phyloP scores from a whole-genome alignment of 2,113 vertebrate genomes.

The Onychorhynchus coronatus region DNA sequence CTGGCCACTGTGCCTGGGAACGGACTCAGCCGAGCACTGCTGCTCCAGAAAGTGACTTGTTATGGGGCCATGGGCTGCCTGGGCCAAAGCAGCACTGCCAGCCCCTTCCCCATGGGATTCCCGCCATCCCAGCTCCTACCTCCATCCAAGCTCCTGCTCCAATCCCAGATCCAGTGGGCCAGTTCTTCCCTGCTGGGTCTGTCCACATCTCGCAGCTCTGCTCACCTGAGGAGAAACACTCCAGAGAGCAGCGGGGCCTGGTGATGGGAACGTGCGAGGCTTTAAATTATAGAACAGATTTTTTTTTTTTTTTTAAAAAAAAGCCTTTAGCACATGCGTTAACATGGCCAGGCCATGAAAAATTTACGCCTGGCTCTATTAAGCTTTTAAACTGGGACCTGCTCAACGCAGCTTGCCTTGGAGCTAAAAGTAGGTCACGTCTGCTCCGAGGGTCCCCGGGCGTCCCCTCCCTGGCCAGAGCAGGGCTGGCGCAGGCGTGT shows the following conservation, averaged over 20 bases:
- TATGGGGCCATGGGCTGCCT: not conserved
- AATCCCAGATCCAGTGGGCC: fast-evolving
- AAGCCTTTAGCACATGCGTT: conserved; percentile 51
- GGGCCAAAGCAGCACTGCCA: not conserved
- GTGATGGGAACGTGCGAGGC: not conserved
- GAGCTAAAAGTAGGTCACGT: conserved; percentile 58
- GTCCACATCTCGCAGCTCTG: not conserved
- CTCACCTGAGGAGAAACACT: conserved; percentile 17
- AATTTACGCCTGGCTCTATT: not conserved
- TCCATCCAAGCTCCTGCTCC: not conserved
- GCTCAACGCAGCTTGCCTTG: fast-evolving
- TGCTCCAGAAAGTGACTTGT: not conserved
- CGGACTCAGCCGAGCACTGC: fast-evolving
- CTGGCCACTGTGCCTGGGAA: conserved; percentile 8
- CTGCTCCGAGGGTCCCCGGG: not conserved
- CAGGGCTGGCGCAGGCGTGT: fast-evolving
- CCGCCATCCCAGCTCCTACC: not conserved
- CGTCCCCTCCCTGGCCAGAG: fast-evolving
- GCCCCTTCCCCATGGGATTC: not conserved
- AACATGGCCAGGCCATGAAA: conserved; percentile 50
- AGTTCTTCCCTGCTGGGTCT: not conserved
- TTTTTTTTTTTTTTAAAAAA: not conserved
- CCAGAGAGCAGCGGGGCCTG: not conserved
- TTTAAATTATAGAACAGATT: conserved; percentile 65
- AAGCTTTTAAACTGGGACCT: not conserved